phyloP scores from a whole-genome alignment of 1,140 invertebrate species.

The Hormaphis cornu region DNA sequence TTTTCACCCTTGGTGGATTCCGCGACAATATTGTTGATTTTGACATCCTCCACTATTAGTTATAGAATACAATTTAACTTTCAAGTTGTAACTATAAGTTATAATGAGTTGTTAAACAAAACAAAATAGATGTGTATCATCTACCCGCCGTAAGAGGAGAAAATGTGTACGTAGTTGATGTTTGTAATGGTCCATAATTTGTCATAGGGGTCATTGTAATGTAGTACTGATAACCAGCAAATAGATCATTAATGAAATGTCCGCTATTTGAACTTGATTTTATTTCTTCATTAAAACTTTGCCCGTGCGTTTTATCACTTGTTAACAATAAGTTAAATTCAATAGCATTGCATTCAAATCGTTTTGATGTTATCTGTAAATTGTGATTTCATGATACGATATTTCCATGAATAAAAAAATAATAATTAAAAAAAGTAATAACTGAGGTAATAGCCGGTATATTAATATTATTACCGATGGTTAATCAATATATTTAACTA shows the following conservation, averaged over 20 bases:
- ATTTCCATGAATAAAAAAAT: background rate
- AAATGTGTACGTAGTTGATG: background rate
- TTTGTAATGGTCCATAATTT: background rate
- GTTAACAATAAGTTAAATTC: background rate
- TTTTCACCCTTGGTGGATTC: background rate
- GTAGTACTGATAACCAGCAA: background rate
- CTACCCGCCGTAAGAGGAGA: background rate
- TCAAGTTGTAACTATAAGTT: too few species aligned
- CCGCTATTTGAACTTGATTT: background rate
- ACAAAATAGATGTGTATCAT: too few species aligned
- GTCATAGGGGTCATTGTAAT: background rate
- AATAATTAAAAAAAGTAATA: background rate
- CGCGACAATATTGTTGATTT: background rate
- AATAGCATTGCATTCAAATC: background rate
- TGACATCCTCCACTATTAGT: too few species aligned
- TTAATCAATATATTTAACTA: too few species aligned
- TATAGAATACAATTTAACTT: too few species aligned
- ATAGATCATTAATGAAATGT: background rate
- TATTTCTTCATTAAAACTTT: background rate
- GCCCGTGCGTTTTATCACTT: background rate
- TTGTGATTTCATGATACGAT: background rate
- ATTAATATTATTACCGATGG: too few species aligned
- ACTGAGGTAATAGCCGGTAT: too few species aligned
- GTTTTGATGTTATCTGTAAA: background rate
- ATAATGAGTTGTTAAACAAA: too few species aligned